These are phyloP conservation scores for Pterostichus madidus DNA, from an alignment of 2,888 invertebrate species.

Conservation along the genomic window DNA sequence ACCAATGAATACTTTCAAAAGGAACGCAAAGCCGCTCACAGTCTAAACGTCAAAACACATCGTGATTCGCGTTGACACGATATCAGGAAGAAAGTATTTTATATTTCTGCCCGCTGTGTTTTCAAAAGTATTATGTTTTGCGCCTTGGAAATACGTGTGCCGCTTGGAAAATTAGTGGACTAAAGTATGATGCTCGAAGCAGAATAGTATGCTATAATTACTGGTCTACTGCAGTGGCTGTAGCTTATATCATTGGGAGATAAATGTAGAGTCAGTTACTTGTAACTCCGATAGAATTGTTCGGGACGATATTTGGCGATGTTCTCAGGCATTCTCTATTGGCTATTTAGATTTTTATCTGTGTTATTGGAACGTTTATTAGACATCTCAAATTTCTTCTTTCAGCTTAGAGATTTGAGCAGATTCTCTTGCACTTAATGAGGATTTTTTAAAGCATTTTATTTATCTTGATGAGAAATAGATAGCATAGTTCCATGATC, in stretches of 20 bases:
- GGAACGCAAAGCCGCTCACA: background rate
- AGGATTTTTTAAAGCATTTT: too few species aligned
- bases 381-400: background rate
- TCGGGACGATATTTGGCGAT: slow-evolving; percentile 33
- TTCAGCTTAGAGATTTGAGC: too few species aligned
- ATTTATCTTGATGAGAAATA: too few species aligned
- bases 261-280: slow-evolving; percentile 57
- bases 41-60: background rate
- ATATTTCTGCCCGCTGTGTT: slow-evolving; percentile 8
- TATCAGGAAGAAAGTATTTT: slow-evolving; percentile 35
- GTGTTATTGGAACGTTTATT: slow-evolving; percentile 17
- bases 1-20: slow-evolving; percentile 15
- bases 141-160: background rate
- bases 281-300: slow-evolving; percentile 29
- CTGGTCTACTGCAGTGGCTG: slow-evolving; percentile 48
- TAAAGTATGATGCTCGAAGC: slow-evolving; percentile 3
- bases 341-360: slow-evolving; percentile 46
- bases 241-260: slow-evolving; percentile 50
- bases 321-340: slow-evolving; percentile 34
- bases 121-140: background rate
- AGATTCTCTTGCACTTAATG: too few species aligned
- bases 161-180: background rate
- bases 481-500: too few species aligned
- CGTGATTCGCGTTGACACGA: slow-evolving; percentile 15
- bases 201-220: slow-evolving; percentile 42